Evolutionary conservation across 2,113 vertebrate genomes (phyloP), one percentile per base, ranked within the genome.

Genomic region (Xyliphius kryptos): DNA sequence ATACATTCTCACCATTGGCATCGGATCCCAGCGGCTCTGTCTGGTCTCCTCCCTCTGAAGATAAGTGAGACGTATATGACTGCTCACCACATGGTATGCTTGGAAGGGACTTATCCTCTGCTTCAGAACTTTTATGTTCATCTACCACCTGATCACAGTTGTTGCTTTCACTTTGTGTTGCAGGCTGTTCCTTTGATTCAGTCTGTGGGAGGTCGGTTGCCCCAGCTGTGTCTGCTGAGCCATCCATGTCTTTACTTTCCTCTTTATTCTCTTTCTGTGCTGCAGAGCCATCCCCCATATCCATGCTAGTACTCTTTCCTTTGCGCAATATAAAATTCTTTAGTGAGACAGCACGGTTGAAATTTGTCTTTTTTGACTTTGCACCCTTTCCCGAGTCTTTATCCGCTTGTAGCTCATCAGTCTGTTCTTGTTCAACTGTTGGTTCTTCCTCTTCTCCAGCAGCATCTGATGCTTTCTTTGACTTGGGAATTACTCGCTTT

Each of bases 241-340:
- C 67, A 7, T 81, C 69, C 10, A 9, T 76, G 0, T 56, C 66
- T 1, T 80, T 79, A 0, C 66, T 56, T 0, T 54, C 67, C 14
- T 8, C 74, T 6, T 72, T 76, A 3, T n/a, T 78, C 5, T 72
- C 79, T 51, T 36, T 81, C 13, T 75, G 77, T 1, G 46, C 22
- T 6, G 32, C 69, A 47, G 65, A 56, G 38, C 54, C 58, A 54
- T 85, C 83, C 67, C 83, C 84, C 50, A 68, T 67, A 58, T 88
- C 87, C 66, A 87, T 73, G 14, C 87, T 89, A 55, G 80, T 71
- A 63, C 84, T 81, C 56, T 88, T 88, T 46, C 86, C 85, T 70
- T 89, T 89, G 5, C 87, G 74, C 74, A 89, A 61, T 79, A 89
- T 86, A 81, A 89, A 88, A 72, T 89, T 89, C 74, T 89, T 89